Conservation (phyloP, 1,140 invertebrate genomes). For the Akabosia matsudoensis region DNA sequence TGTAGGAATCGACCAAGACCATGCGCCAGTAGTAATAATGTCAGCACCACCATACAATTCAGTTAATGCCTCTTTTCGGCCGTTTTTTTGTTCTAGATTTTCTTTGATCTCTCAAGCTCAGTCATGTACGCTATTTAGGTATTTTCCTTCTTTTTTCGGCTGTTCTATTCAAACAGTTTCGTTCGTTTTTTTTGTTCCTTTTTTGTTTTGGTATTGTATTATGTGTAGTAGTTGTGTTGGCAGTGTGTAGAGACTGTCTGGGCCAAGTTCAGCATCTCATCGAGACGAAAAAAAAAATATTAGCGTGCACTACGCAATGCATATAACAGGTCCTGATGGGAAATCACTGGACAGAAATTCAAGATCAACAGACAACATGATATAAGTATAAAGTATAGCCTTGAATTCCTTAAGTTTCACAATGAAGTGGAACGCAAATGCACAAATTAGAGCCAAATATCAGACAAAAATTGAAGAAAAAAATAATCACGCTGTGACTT, state of each 20-base stretch:
- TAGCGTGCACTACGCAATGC: not conserved
- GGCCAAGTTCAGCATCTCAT: constrained; percentile 15
- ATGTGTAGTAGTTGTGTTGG: not conserved
- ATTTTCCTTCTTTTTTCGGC: not conserved
- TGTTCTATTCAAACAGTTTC: not conserved
- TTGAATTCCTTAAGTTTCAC: not conserved
- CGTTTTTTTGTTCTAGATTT: constrained; percentile 9
- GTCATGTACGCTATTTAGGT: not conserved
- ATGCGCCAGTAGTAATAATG: constrained; percentile 14
- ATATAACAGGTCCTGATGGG: no score
- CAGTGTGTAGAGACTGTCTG: constrained; percentile 3
- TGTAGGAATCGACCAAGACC: not conserved
- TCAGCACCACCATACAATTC: not conserved
- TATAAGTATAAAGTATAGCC: not conserved
- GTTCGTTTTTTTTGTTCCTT: not conserved
- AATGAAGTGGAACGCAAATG: no score
- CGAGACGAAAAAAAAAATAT: not conserved
- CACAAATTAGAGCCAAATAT: no score
- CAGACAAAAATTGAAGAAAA: no score
- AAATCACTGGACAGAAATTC: not conserved
- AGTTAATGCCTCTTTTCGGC: not conserved
- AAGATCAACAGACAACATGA: not conserved
- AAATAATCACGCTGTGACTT: no score
- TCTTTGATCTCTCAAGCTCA: not conserved
- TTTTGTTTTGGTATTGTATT: not conserved